Base-by-base conservation (phyloP, 2,888 invertebrate species). In the Tenthredo livida region DNA sequence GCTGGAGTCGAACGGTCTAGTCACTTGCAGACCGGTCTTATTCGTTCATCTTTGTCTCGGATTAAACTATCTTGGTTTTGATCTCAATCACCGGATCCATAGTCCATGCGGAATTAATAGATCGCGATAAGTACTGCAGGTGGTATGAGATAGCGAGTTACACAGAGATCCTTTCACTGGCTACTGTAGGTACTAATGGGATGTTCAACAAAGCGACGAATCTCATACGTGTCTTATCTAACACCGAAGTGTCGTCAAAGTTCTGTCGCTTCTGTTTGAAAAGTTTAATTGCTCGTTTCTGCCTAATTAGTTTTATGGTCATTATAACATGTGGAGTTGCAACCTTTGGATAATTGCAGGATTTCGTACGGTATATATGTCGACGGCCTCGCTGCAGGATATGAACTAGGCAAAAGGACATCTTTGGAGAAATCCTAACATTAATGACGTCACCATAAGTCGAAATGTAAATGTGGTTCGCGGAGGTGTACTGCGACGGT, bases 391-490 rank as follows among this genome's bases (percentile, higher is more conserved):
- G 43, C 29, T 77, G 4, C 47, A 54, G 29, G 47, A 29, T 50
- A 50, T 1, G 15, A 40, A 61, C 33, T 73, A 43, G 17, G n/a
- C 50, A 43, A 15, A 37, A 21, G 50, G 21, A 54, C 12, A 33
- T 37, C 4, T 29, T 12, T 21, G 9, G 61, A 80, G 80, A 80
- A 61, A 80, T 80, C n/a, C 58, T 80, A 80, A 47, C 43, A 67
- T 83, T 47, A 37, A 83, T 83, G 43, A 70, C 67, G 67, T 83
- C 83, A 33, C 72, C 77, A 54, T 61, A 37, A 83, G 43, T 83
- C 83, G 43, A 65, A 70, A 83, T 67, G 29, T 47, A 83, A 83
- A 83, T 67, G 65, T 67, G 58, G 17, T 67, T 65, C 83, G 65
- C 43, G 67, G 83, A 67, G 67, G 83, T 70, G 83, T 67, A 17